Conservation (phyloP, 2,888 invertebrate species). For the Acanthosoma haemorrhoidale region DNA sequence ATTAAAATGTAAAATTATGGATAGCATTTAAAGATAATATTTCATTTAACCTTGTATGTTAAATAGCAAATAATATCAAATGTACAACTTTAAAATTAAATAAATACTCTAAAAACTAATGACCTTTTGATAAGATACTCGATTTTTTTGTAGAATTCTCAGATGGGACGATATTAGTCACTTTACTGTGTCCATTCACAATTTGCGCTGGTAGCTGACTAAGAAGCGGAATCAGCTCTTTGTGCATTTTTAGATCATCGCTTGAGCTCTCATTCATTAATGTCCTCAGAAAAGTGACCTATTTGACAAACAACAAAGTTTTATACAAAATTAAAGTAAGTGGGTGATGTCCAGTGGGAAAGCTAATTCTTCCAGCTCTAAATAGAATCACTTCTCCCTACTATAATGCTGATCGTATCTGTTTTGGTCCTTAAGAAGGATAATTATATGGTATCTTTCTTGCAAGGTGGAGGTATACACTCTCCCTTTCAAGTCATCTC, state of each 20-base stretch:
- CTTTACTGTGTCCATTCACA: conserved; percentile 41
- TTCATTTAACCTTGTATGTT: background rate
- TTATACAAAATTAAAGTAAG: no score
- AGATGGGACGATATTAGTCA: conserved; percentile 39
- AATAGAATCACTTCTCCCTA: no score
- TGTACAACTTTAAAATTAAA: no score
- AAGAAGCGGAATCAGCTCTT: conserved; percentile 46
- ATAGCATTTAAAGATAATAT: background rate
- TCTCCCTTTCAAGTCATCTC: no score
- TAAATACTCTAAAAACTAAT: no score
- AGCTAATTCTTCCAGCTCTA: no score
- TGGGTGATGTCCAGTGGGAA: no score
- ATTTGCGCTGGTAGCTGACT: conserved; percentile 44
- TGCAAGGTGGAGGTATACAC: no score
- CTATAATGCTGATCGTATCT: no score
- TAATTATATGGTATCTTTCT: no score
- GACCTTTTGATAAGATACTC: conserved; percentile 48
- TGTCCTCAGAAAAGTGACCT: conserved; percentile 47
- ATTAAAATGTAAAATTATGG: background rate
- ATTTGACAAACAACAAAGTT: conserved; percentile 15
- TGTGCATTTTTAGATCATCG: conserved; percentile 44
- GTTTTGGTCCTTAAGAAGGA: no score
- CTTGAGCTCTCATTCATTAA: conserved; percentile 41
- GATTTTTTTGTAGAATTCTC: conserved; percentile 45
- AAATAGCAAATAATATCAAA: no score